phyloP scores from a whole-genome alignment of 2,888 invertebrate species.

The Pocota personata region DNA sequence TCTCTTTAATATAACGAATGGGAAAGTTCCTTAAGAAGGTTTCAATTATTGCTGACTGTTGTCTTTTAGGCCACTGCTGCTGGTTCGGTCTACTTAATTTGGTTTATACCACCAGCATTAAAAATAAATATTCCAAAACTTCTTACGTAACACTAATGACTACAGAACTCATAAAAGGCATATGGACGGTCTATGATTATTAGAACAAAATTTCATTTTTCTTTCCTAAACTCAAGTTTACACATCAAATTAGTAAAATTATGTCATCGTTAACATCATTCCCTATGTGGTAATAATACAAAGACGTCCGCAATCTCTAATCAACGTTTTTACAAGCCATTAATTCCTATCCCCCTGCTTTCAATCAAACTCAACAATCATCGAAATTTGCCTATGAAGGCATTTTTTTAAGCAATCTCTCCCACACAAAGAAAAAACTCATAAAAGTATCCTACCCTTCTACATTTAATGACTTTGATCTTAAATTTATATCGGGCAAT shows the following conservation, averaged over 20 bases:
- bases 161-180: neutral
- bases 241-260: neutral
- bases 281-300: neutral
- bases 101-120: no score
- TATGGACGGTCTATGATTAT: neutral
- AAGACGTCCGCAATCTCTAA: neutral
- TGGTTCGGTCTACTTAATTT: no score
- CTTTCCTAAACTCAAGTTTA: neutral
- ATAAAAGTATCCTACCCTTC: conserved; percentile 35
- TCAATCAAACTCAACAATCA: conserved; percentile 18
- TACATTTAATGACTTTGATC: conserved; percentile 58
- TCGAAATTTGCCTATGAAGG: conserved; percentile 3
- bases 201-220: neutral
- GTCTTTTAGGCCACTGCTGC: no score
- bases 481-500: conserved; percentile 62
- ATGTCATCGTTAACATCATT: conserved; percentile 6
- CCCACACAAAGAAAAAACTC: neutral
- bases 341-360: neutral
- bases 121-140: neutral
- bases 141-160: neutral
- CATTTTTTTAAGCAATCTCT: neutral
- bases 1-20: no score
- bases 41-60: no score
- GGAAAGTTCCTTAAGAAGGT: no score
- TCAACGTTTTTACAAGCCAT: conserved; percentile 33